Evolutionary conservation across 2,888 invertebrate genomes (phyloP).

Genomic region (Drosophila pseudotakahashii): DNA sequence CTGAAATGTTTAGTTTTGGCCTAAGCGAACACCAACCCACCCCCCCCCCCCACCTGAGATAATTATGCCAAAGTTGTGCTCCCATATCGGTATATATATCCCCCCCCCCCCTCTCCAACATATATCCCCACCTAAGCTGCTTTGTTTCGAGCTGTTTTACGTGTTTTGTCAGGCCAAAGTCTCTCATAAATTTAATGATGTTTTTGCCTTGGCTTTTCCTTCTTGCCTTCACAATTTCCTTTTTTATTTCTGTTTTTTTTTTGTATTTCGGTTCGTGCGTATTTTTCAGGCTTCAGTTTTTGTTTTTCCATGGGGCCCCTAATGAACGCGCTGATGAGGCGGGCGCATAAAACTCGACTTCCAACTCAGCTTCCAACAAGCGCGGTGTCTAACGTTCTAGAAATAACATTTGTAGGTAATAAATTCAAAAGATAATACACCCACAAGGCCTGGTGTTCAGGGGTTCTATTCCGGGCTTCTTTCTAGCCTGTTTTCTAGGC

Average conservation of each 20-base stretch:
- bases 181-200: conserved; percentile 76
- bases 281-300: conserved; percentile 31
- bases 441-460: conserved; percentile 52
- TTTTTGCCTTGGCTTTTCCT: conserved; percentile 47
- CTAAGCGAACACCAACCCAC: too few relatives aligned
- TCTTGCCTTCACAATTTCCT: conserved; percentile 23
- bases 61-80: conserved; percentile 37
- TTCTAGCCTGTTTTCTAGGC: conserved; percentile 27
- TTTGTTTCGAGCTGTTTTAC: conserved; percentile 40
- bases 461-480: conserved; percentile 31
- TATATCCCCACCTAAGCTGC: conserved; percentile 6
- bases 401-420: conserved; percentile 80
- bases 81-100: conserved; percentile 16
- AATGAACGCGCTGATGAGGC: conserved; percentile 78
- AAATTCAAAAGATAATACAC: conserved; percentile 79
- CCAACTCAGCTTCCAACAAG: conserved; percentile 27
- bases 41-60: conserved; percentile 29
- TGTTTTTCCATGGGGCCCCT: conserved; percentile 40
- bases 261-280: not conserved
- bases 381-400: conserved; percentile 75
- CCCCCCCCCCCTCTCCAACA: not conserved
- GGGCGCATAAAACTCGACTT: conserved; percentile 33
- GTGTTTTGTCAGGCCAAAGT: conserved; percentile 52
- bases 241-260: not conserved
- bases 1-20: conserved; percentile 34